These are phyloP conservation scores for Conus ventricosus DNA, from an alignment of 1,140 invertebrate genomes.

Conservation along the genomic window DNA sequence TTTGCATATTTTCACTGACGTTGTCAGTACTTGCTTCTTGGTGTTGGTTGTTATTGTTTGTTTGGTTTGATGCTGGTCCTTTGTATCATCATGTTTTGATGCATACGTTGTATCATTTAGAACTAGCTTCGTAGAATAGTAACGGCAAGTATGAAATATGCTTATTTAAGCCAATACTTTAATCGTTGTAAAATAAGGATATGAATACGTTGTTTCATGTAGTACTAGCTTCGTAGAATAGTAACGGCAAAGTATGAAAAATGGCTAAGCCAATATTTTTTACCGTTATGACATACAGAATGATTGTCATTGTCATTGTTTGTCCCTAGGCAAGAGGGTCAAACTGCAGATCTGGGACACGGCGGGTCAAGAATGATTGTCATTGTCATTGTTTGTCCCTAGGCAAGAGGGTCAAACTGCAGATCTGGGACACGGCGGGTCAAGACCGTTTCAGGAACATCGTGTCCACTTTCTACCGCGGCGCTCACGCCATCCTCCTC, in stretches of 20 bases:
- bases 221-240: background rate
- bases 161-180: too few species aligned
- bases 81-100: too few species aligned
- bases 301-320: background rate
- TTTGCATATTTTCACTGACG: too few species aligned
- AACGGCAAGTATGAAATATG: too few species aligned
- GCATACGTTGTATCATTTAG: too few species aligned
- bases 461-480: conserved; percentile 37
- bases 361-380: background rate
- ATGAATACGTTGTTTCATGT: background rate
- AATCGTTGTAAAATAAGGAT: too few species aligned
- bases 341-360: conserved; percentile 23
- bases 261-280: background rate
- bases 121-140: too few species aligned
- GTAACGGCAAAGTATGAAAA: background rate
- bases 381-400: background rate
- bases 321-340: conserved; percentile 20
- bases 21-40: too few species aligned
- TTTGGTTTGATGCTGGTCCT: too few species aligned
- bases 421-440: conserved; percentile 44
- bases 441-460: conserved; percentile 40
- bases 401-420: conserved; percentile 31
- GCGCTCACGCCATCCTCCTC: conserved; percentile 34
- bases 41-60: too few species aligned
- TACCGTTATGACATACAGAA: background rate